Evolutionary conservation across 2,113 vertebrate genomes (phyloP), one percentile per base, ranked within the genome.

Genomic region (Tinamus guttatus): DNA sequence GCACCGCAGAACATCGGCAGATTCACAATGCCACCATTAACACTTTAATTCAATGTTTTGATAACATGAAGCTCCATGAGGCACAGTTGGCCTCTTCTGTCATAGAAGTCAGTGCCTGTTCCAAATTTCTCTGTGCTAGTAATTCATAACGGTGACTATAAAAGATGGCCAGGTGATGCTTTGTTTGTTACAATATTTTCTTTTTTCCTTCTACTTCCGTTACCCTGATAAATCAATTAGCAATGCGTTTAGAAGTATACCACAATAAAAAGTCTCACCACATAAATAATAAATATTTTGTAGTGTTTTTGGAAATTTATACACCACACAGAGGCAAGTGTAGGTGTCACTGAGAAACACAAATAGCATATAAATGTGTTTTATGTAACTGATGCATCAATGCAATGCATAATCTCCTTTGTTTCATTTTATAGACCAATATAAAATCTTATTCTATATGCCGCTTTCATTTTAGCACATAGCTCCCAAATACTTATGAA

Each of bases 11-110:
- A 97, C 93, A 80, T 92, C 54, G 4, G 94, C 94, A 89, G 93
- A 94, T 90, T 93, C 94, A 97, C 95, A 97, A 96, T 94, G 92
- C 91, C 63, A 93, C 95, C 93, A 97, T 97, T 98, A 98, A 97
- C 97, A 85, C 85, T 96, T 96, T 91, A 97, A 97, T 95, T 95
- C 93, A 93, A 74, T 97, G 95, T 94, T 97, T 96, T 97, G 91
- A 96, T 97, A 96, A 95, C 80, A 95, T 85, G 80, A 90, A 97
- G 93, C 73, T 95, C 85, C 89, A 93, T 2, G 1, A 92, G 86
- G 95, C 96, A 96, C 97, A 97, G 95, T 97, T 98, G 97, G 95
- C 91, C 91, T 85, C 87, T 94, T 92, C 95, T 95, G 87, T 96
- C 96, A 98, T 1, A 41, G 60, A 90, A 90, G 65, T 78, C 77